Base-by-base conservation (phyloP, 2,888 invertebrate species). In the Spisula subtruncata region DNA sequence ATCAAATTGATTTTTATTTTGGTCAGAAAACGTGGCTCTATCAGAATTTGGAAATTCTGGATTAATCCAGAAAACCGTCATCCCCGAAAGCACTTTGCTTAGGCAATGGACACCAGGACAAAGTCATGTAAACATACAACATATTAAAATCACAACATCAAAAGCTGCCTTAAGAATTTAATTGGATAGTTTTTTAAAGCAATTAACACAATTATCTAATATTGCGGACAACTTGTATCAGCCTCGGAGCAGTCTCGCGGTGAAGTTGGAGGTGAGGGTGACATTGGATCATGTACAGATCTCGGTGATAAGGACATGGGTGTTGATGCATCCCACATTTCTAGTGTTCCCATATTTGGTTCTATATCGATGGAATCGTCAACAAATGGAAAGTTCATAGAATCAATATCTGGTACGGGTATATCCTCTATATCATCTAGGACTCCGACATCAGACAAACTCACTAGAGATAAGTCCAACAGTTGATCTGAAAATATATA, bases 361-460 rank as follows among this genome's bases (percentile, higher is more conserved):
- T 92, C 89, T 56, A 94, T 92, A 89, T 94, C 93, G 14, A 93
- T 56, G 25, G 94, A 93, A 86, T 94, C 94, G 29, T 94, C 94
- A 54, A 94, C 86, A 35, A 75, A 88, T 48, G 92, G 92, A 5
- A 92, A 54, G 20, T 90, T 89, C 12, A 92, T 41, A 75, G 87
- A 82, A 41, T 87, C 87, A 0, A 87, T 51, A 8, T 56, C 66
- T 4, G 89, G 87, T 25, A 89, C 83, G 12, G 85, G 83, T 16
- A 91, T 41, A 60, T 87, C 87, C 16, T 85, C 48, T 25, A 66
- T 60, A 51, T 81, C 80, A n/a, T 32, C 83, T n/a, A 71, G 16
- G 6, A 54, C 46, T 14, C 79, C 46, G 32, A 79, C 41, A 10
- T 79, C 79, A 35, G 46, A 79, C 79, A 79, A 35, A 14, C 41